Evolutionary conservation across 2,888 invertebrate genomes (phyloP).

Genomic region (Myathropa florea): DNA sequence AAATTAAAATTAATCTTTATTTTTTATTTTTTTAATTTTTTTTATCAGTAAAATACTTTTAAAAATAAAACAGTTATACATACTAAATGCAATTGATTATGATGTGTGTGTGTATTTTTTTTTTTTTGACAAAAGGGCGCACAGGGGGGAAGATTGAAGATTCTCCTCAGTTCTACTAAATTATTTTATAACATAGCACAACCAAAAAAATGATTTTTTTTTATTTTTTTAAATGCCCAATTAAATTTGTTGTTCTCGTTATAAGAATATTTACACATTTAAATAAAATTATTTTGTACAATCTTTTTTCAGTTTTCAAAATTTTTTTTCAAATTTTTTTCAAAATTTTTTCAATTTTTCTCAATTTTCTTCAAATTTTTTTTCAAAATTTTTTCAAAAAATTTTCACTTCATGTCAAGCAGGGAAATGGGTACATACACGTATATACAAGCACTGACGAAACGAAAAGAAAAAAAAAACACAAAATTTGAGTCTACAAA

Average conservation of each 20-base stretch:
- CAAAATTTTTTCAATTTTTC: no score
- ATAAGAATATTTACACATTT: conserved; percentile 49
- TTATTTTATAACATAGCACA: conserved; percentile 60
- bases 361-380: no score
- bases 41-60: not conserved
- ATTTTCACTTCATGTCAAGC: conserved; percentile 4
- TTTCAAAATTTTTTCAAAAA: not conserved
- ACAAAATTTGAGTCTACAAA: not conserved
- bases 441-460: conserved; percentile 25
- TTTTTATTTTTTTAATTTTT: conserved; percentile 5
- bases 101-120: conserved; percentile 41
- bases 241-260: conserved; percentile 2
- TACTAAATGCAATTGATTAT: no score
- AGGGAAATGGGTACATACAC: conserved; percentile 10
- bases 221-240: conserved; percentile 43
- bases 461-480: not conserved
- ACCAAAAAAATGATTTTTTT: conserved; percentile 9
- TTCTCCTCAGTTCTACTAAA: conserved; percentile 14
- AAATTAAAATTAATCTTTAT: not conserved
- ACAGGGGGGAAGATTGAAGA: not conserved
- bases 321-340: no score
- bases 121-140: no score
- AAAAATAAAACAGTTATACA: conserved; percentile 29
- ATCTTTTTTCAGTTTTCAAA: no score
- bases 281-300: conserved; percentile 54